Evolutionary conservation across 2,888 invertebrate genomes (phyloP), one percentile per base, ranked within the genome.

Genomic region (Tineola bisselliella): DNA sequence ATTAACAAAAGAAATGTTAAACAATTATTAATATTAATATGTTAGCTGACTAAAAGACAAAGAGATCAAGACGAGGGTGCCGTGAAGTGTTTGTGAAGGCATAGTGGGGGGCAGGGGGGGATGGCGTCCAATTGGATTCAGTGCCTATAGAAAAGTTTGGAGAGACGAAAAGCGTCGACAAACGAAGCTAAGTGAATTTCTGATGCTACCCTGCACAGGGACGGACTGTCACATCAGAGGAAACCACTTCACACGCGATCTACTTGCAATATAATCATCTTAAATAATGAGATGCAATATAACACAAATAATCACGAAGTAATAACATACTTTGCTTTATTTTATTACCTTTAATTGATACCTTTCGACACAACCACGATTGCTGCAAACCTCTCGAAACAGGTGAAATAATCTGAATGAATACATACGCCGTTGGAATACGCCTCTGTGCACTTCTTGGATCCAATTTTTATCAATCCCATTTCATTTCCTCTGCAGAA

Each of bases 381-480:
- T n/a, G n/a, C n/a, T n/a, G n/a, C n/a, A n/a, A n/a, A n/a, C n/a
- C n/a, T n/a, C n/a, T n/a, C n/a, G n/a, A n/a, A n/a, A n/a, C n/a
- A n/a, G n/a, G n/a, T n/a, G n/a, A n/a, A n/a, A n/a, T n/a, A n/a
- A n/a, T n/a, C n/a, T n/a, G n/a, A n/a, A n/a, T n/a, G n/a, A n/a
- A n/a, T n/a, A n/a, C n/a, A n/a, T n/a, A n/a, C n/a, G n/a, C n/a
- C n/a, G n/a, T n/a, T n/a, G n/a, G n/a, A 76, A 63, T 81, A 31
- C 78, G 68, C 2, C 72, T 72, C 86, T 77, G 82, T n/a, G 1
- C 66, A 63, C 70, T 76, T 84, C 86, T 84, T 84, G 87, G 80
- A 87, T 87, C 87, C 87, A 87, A 87, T 87, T 87, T 87, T 87
- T 87, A 87, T 86, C 87, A 87, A 87, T 87, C 86, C 84, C 84